Evolutionary conservation across 1,140 invertebrate genomes (phyloP), one percentile per base, ranked within the genome.

Genomic region (Cotesia glomerata): DNA sequence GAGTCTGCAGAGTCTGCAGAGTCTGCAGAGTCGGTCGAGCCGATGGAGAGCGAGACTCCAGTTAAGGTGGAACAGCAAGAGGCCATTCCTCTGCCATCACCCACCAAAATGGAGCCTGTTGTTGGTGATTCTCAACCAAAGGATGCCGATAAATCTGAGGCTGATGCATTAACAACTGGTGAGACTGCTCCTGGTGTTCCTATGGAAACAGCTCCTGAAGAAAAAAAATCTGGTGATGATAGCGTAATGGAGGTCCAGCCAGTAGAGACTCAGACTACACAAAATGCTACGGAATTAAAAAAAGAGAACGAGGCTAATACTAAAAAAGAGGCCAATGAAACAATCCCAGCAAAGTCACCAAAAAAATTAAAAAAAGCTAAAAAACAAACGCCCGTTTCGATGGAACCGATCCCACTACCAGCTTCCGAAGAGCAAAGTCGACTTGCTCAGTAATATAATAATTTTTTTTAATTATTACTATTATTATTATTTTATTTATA

Each of bases 401-500:
- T 81, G 2, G 78, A 79, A 68, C 77, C 85, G 14, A 86, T 87
- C 76, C 85, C 85, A 49, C 71, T 87, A 39, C 84, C 84, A 7
- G 69, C 74, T 5, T 73, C 78, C 5, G 75, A 82, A 39, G 34
- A 45, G 35, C 75, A 74, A 5, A 35, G 26, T 66, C 14, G 32
- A 52, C 36, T 16, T 13, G 13, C 58, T 62, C 32, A 13, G 7
- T 35, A 56, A 35, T 9, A 34, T 35, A n/a, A 34, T 11, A 35
- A 56, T 14, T 58, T 54, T 35, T 68, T 34, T 56, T 14, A 16
- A 11, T 34, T 68, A 45, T 45, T 4, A 16, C 36, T 68, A 34
- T 32, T 52, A 52, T n/a, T 56, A 9, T 11, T 32, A 26, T 26
- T 26, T 32, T 52, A 52, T n/a, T 56, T 14, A 56, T 32, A 26